Percentiles rank a stretch among this genome's conserved stretches.
These are phyloP conservation scores for Conistra vaccinii DNA, from an alignment of 2,888 invertebrate species.

Conservation along the genomic window DNA sequence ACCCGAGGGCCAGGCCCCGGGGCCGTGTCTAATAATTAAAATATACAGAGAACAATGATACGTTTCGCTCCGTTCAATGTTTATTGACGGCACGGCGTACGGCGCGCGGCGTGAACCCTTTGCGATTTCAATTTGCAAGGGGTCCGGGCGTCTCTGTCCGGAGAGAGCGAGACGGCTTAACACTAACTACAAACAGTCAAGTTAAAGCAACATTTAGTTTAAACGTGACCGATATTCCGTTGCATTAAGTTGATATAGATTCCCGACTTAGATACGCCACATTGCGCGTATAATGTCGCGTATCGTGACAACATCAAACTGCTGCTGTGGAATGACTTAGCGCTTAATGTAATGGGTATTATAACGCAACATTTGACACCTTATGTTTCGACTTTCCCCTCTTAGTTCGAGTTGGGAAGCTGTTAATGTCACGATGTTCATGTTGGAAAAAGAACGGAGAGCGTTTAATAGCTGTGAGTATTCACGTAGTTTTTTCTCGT, in stretches of 20 bases:
- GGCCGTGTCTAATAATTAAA: constrained; percentile 86
- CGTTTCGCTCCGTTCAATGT: constrained; percentile 85
- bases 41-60: constrained; percentile 88
- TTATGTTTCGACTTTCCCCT: constrained; percentile 51
- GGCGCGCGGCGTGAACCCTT: constrained; percentile 80
- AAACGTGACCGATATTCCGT: constrained; percentile 64
- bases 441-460: constrained; percentile 33
- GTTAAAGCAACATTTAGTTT: constrained; percentile 61
- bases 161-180: constrained; percentile 45
- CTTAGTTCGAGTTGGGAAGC: constrained; percentile 47
- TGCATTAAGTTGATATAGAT: constrained; percentile 65
- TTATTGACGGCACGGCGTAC: constrained; percentile 82
- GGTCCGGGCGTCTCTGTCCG: constrained; percentile 61
- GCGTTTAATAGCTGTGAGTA: constrained; percentile 39
- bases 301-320: constrained; percentile 61
- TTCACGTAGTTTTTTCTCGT: constrained; percentile 25
- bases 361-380: constrained; percentile 63
- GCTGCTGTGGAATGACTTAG: constrained; percentile 56
- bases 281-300: constrained; percentile 64
- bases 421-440: constrained; percentile 47
- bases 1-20: constrained; percentile 76
- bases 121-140: constrained; percentile 86
- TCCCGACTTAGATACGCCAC: constrained; percentile 60
- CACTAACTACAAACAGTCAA: constrained; percentile 61
- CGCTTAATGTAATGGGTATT: constrained; percentile 58